Evolutionary conservation across 1,140 invertebrate genomes (phyloP).

Genomic region (Ceratosolen fusciceps): DNA sequence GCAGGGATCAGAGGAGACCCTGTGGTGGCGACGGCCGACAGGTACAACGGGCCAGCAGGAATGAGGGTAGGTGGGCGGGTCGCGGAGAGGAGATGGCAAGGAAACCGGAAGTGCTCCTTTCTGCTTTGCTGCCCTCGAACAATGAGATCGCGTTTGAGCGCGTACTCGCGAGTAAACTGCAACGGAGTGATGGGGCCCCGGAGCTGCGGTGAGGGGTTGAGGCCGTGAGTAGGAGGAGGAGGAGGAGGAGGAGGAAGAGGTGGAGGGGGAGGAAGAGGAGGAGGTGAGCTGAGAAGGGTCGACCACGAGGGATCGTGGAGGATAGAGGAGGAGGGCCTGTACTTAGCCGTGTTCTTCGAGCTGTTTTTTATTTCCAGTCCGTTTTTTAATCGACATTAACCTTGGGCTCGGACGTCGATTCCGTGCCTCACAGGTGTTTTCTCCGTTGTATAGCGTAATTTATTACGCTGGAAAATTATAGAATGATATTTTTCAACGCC

Average conservation of each 20-base stretch:
- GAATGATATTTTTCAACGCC: slow-evolving; percentile 43
- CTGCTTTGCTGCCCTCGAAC: slow-evolving; percentile 64
- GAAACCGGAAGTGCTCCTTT: slow-evolving; percentile 67
- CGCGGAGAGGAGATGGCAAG: not conserved
- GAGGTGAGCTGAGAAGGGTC: not conserved
- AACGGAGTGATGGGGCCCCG: too few relatives aligned
- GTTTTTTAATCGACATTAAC: slow-evolving; percentile 42
- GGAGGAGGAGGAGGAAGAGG: not conserved
- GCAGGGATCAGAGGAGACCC: slow-evolving; percentile 11
- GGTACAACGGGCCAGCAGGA: not conserved
- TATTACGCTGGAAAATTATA: slow-evolving; percentile 44
- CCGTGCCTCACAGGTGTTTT: slow-evolving; percentile 42
- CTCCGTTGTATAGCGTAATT: slow-evolving; percentile 27
- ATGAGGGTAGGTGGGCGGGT: too few relatives aligned
- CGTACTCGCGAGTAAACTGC: slow-evolving; percentile 7
- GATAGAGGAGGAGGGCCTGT: not conserved
- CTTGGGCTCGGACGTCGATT: slow-evolving; percentile 19
- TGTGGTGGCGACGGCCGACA: slow-evolving; percentile 1
- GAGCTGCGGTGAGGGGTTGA: not conserved
- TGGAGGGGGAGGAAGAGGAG: not conserved
- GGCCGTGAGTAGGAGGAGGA: slow-evolving; percentile 10
- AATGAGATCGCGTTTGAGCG: slow-evolving; percentile 55
- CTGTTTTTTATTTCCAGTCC: slow-evolving; percentile 22
- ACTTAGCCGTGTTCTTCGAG: slow-evolving; percentile 20
- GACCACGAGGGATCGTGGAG: not conserved